Base-by-base conservation (phyloP, 2,888 invertebrate species). In the Rhingia rostrata region DNA sequence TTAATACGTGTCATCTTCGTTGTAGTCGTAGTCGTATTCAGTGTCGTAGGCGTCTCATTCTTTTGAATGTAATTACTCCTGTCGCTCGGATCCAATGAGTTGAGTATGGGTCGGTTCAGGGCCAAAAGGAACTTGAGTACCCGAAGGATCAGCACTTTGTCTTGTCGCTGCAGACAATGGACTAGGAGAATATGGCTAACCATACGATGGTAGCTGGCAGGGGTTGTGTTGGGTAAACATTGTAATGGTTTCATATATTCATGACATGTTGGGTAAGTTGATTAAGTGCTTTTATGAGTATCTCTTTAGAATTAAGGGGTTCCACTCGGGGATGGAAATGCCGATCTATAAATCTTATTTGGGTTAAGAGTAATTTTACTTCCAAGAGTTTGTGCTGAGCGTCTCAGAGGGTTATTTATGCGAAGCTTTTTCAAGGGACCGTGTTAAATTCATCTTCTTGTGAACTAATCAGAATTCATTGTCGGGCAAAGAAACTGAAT, bases 251-350 rank as follows among this genome's bases (percentile, higher is more conserved):
- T 72, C 70, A 82, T 72, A 58, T 81, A 82, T 72, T 82, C 78
- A 82, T 78, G 73, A 79, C 58, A 82, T 78, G 64, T 60, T 82
- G 82, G 66, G 60, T 72, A 70, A 72, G 72, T 82, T 82, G 82
- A 82, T 82, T 82, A 82, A 82, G 82, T 82, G 70, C 77, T 78
- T 78, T 82, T 82, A 82, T 82, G 72, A 61, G 82, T 66, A 49
- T 66, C 66, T 82, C 72, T 61, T 78, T 61, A 78, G 82, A 82
- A 74, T 60, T 64, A 72, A 66, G 66, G 70, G 58, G 47, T 72
- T 72, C 66, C 6, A 37, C 63, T 61, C 51, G 69, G 51, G 22
- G 63, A 47, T 32, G 51, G 35, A 47, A 64, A 56, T 60, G 70
- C 41, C 63, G 45, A 66, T 33, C 64, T 66, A 49, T 70, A 72